Conservation (phyloP, 1,140 invertebrate genomes). For the Delia radicum region DNA sequence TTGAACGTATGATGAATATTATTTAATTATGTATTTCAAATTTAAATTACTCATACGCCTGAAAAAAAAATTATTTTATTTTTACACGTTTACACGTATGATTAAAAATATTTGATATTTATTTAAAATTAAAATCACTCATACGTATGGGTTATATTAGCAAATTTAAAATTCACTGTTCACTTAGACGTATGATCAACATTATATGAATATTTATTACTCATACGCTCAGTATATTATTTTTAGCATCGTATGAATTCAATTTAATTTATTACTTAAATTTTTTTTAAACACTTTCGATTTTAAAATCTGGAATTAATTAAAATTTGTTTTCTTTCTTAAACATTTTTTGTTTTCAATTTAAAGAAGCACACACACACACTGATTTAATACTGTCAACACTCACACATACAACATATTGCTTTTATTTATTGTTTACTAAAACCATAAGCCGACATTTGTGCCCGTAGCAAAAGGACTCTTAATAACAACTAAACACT, state of each 20-base stretch:
- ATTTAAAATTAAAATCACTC: too few species aligned
- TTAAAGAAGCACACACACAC: too few species aligned
- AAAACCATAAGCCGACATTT: neutral
- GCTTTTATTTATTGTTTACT: neutral
- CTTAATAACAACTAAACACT: slow-evolving; percentile 29
- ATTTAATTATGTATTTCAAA: neutral
- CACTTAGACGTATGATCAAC: too few species aligned
- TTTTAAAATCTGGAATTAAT: neutral
- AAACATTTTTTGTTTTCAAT: neutral
- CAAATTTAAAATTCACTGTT: too few species aligned
- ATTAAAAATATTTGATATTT: too few species aligned
- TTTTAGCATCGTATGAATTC: too few species aligned
- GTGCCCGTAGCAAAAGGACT: slow-evolving; percentile 30
- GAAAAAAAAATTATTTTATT: neutral
- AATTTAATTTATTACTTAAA: neutral
- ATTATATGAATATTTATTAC: too few species aligned
- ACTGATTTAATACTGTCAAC: too few species aligned
- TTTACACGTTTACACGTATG: too few species aligned
- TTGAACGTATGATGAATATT: neutral
- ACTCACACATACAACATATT: too few species aligned
- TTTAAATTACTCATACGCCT: neutral
- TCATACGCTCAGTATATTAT: too few species aligned
- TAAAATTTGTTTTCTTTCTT: neutral
- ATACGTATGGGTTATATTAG: too few species aligned
- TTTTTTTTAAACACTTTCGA: neutral